A percentile compares a stretch with the other conserved stretches of the same genome.
phyloP scores from a whole-genome alignment of 1,140 invertebrate species.

The Cyphomyrmex costatus region DNA sequence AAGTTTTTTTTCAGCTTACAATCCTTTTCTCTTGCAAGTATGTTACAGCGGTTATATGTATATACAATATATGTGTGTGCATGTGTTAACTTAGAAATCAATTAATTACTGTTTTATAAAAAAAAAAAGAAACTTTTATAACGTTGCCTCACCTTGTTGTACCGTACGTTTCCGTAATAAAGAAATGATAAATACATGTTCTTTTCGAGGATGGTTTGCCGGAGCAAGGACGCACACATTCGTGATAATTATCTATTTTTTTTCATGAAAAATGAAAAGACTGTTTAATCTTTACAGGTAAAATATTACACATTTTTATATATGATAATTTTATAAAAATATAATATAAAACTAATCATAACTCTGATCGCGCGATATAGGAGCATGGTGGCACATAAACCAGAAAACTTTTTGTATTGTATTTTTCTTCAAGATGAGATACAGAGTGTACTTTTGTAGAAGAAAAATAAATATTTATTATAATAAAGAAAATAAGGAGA shows the following conservation, averaged over 20 bases:
- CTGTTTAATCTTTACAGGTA: background rate
- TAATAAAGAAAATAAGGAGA: too few species aligned
- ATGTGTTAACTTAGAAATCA: background rate
- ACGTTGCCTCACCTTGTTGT: slow-evolving; percentile 65
- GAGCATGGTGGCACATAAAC: background rate
- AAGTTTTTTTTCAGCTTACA: background rate
- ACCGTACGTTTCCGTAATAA: slow-evolving; percentile 59
- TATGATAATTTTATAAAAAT: background rate
- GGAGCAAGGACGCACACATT: slow-evolving; percentile 71
- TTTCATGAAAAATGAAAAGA: background rate
- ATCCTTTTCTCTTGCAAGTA: too few species aligned
- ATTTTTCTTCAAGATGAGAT: background rate
- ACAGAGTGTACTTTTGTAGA: background rate
- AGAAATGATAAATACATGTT: slow-evolving; percentile 73
- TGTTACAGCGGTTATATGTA: background rate
- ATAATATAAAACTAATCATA: background rate
- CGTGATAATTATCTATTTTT: slow-evolving; percentile 60
- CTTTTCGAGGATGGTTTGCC: slow-evolving; percentile 54
- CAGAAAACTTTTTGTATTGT: background rate
- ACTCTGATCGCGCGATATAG: background rate
- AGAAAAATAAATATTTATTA: background rate
- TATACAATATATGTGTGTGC: too few species aligned
- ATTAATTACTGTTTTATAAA: background rate
- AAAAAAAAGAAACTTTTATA: background rate
- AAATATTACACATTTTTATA: background rate